Percentiles rank a stretch among this genome's conserved stretches.
Conservation (phyloP, 2,888 invertebrate species). For the Idaea biselata region DNA sequence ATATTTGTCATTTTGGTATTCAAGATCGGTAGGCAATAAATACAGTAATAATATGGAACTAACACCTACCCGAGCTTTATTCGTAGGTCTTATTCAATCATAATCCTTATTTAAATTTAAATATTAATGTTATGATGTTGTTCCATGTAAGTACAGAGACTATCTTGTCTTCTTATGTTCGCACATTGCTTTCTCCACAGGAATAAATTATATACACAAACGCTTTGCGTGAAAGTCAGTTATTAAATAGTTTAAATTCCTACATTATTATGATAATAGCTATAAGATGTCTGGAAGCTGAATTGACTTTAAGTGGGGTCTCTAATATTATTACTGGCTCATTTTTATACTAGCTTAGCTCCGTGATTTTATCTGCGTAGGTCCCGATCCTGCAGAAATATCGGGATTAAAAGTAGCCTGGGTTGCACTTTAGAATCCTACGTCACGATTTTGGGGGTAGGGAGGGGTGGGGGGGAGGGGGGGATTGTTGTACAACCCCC, state of each 20-base stretch:
- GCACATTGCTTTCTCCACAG: neutral
- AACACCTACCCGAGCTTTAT: neutral
- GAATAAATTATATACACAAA: neutral
- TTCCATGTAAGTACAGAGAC: neutral
- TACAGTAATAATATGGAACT: neutral
- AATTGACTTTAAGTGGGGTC: neutral
- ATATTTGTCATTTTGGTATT: neutral
- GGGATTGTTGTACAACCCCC: too few relatives aligned
- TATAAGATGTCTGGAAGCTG: neutral
- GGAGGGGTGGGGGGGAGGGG: too few relatives aligned
- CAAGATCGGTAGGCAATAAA: neutral
- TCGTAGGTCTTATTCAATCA: neutral
- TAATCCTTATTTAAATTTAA: neutral
- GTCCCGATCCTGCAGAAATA: too few relatives aligned
- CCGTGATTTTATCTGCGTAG: neutral
- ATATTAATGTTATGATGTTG: neutral
- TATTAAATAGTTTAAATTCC: neutral
- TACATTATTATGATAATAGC: neutral
- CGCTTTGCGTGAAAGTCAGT: neutral
- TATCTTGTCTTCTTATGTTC: neutral
- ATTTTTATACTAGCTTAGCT: neutral
- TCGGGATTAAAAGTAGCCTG: too few relatives aligned
- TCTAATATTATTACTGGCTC: too few relatives aligned
- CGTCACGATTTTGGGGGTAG: too few relatives aligned
- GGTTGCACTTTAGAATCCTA: too few relatives aligned